Evolutionary conservation across 2,888 invertebrate species (phyloP).

Genomic region (Cantharis nigra): DNA sequence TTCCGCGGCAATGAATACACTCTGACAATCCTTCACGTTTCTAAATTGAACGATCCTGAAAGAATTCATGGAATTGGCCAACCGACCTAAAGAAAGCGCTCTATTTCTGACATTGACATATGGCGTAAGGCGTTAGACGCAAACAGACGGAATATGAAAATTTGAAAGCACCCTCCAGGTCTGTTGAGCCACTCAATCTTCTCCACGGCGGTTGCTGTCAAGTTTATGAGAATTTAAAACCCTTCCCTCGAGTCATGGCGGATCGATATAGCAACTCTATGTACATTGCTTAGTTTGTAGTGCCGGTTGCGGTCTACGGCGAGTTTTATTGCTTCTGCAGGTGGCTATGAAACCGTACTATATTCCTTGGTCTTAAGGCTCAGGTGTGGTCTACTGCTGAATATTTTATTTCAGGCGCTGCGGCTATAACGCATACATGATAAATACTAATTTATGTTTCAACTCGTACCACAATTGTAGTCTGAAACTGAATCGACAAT

Average conservation of each 20-base stretch:
- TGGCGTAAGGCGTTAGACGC: constrained; percentile 45
- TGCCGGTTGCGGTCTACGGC: constrained; percentile 33
- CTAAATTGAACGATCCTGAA: constrained; percentile 43
- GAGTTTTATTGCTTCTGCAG: constrained; percentile 38
- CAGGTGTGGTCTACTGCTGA: constrained; percentile 26
- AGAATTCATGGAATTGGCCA: constrained; percentile 47
- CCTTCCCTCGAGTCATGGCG: constrained; percentile 41
- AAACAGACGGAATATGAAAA: constrained; percentile 50
- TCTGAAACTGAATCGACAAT: background rate
- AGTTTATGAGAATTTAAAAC: constrained; percentile 53
- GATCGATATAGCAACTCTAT: constrained; percentile 44
- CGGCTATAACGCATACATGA: constrained; percentile 24
- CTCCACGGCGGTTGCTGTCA: constrained; percentile 47
- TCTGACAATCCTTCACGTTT: constrained; percentile 42
- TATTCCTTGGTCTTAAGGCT: constrained; percentile 21
- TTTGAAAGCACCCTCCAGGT: constrained; percentile 46
- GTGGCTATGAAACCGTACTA: constrained; percentile 24
- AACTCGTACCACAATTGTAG: background rate
- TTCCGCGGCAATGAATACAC: constrained; percentile 36
- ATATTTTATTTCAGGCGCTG: constrained; percentile 24
- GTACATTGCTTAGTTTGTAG: constrained; percentile 39
- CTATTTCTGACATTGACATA: constrained; percentile 46
- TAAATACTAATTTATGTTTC: constrained; percentile 32
- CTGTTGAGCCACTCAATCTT: constrained; percentile 48
- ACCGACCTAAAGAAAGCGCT: constrained; percentile 42